Conservation (phyloP, 1,140 invertebrate species). For the Eurosta solidaginis region DNA sequence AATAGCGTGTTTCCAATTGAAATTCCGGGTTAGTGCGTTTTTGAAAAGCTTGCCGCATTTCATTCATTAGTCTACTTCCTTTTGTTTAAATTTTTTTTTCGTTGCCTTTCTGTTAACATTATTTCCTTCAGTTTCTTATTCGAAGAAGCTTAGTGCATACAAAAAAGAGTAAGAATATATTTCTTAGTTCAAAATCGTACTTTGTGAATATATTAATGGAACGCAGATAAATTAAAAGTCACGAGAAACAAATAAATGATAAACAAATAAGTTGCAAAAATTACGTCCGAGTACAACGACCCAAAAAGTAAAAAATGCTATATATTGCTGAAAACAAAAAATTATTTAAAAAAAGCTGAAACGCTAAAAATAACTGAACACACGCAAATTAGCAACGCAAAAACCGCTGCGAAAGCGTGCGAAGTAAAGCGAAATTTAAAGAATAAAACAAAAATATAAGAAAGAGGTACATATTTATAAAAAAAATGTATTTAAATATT, state of each 20-base stretch:
- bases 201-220: no score
- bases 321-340: not conserved
- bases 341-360: not conserved
- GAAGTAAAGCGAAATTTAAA: not conserved
- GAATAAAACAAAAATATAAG: not conserved
- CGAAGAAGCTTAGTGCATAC: no score
- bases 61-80: no score
- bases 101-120: no score
- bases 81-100: no score
- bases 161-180: no score
- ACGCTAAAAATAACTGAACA: conserved; percentile 1
- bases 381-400: conserved; percentile 17
- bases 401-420: not conserved
- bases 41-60: no score
- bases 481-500: not conserved
- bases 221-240: not conserved
- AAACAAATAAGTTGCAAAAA: not conserved
- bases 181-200: no score
- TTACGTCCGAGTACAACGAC: conserved; percentile 6
- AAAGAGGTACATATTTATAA: not conserved
- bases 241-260: not conserved
- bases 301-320: conserved; percentile 1
- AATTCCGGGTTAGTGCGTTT: no score
- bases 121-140: no score
- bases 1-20: no score